Evolutionary conservation across 1,140 invertebrate genomes (phyloP), one percentile per base, ranked within the genome.

Genomic region (Bemisia tabaci): DNA sequence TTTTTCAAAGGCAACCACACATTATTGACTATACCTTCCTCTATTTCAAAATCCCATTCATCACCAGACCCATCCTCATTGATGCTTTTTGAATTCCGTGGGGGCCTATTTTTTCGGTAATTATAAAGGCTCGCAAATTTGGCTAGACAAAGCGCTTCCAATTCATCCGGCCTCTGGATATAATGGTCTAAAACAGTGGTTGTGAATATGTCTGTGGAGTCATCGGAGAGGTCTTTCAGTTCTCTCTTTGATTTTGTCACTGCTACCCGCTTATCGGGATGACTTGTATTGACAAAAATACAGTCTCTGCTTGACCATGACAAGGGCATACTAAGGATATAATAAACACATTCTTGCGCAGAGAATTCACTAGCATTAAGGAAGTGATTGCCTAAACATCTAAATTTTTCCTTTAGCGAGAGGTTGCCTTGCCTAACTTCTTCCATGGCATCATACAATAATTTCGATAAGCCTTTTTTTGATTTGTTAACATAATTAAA

Each of bases 401-500:
- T 5, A 9, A 48, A 48, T 48, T 48, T 5, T 48, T 48, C 17
- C 5, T 17, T 5, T 17, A 48, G 5, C 17, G 33, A 9, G 33
- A 9, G 17, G 33, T 48, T 48, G 5, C 33, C 33, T 9, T 48
- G 5, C 17, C 33, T 5, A 48, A 48, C 17, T 48, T 48, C 33
- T 9, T 48, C 17, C 33, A 48, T 48, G 5, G 33, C 33, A 48
- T 48, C 33, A 17, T 48, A 48, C 33, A 48, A 69, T 39, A 79
- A 66, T 67, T 75, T 74, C 70, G 76, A 69, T 60, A 77, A 75
- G 68, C 76, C 76, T 70, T 73, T 60, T 26, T 69, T 67, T 68
- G 75, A 72, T 75, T 79, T 78, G 68, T 76, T 79, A 17, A 79
- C 68, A 68, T 77, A 79, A 62, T 75, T 70, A 5, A 75, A 71